Evolutionary conservation across 2,888 invertebrate genomes (phyloP).

Genomic region (Ormyrus pomaceus): DNA sequence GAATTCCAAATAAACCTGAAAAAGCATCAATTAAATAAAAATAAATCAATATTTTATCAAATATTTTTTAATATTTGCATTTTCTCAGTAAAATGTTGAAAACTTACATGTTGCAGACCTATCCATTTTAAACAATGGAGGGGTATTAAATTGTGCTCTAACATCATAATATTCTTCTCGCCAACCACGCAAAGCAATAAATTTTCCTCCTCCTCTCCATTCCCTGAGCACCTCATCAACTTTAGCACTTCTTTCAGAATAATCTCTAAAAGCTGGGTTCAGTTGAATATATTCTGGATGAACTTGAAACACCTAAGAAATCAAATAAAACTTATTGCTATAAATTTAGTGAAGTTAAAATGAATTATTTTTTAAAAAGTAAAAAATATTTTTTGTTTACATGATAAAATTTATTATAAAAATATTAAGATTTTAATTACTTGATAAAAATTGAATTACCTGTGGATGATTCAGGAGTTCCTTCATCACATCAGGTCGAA

Average conservation of each 20-base stretch:
- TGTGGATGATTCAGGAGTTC: slow-evolving; percentile 89
- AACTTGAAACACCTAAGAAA: slow-evolving; percentile 82
- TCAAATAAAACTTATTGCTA: slow-evolving; percentile 8
- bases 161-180: slow-evolving; percentile 96
- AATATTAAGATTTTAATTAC: slow-evolving; percentile 9
- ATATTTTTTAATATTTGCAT: slow-evolving; percentile 4
- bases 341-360: not conserved
- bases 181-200: slow-evolving; percentile 92
- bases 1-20: slow-evolving; percentile 89
- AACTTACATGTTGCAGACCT: slow-evolving; percentile 90
- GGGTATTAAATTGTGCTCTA: slow-evolving; percentile 83
- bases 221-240: slow-evolving; percentile 88
- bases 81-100: not conserved
- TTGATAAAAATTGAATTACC: slow-evolving; percentile 75
- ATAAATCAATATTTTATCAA: slow-evolving; percentile 21
- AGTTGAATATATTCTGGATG: slow-evolving; percentile 86
- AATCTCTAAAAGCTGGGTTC: slow-evolving; percentile 91
- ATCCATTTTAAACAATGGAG: slow-evolving; percentile 87
- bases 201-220: slow-evolving; percentile 85
- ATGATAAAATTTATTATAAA: slow-evolving; percentile 6
- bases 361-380: slow-evolving; percentile 8
- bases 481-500: slow-evolving; percentile 89
- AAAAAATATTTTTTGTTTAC: slow-evolving; percentile 9
- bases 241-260: slow-evolving; percentile 86
- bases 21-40: slow-evolving; percentile 21